Base-by-base conservation (phyloP, 2,888 invertebrate genomes). In the Prenolepis imparis region DNA sequence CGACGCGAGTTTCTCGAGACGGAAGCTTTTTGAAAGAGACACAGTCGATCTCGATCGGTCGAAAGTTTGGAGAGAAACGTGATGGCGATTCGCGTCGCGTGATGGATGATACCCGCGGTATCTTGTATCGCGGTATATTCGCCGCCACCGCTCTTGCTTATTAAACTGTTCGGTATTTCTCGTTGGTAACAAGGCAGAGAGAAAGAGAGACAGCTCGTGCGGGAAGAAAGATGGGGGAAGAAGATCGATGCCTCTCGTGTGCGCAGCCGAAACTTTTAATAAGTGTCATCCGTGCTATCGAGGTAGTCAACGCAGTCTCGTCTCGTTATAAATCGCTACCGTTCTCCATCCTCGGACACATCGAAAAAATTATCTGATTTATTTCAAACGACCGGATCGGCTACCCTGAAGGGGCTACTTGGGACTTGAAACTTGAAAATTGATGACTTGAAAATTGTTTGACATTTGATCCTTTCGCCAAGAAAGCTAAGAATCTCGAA, bases 111-210 rank as follows among this genome's bases (percentile, higher is more conserved):
- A 91, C 88, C 83, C 84, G 68, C 63, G 85, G 86, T 91, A 93
- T 92, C 93, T 92, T 91, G 91, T 91, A 93, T 93, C 93, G 89
- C 87, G 86, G 85, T 88, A 91, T 89, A 91, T 89, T n/a, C 91
- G 75, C 86, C 86, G 89, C 92, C 90, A 90, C 91, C 90, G 84
- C 89, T 92, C 74, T 74, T 91, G 92, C 92, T 93, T 92, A 92
- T 92, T 92, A 92, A 93, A 92, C 92, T 92, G 92, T 93, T 92
- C 88, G 90, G 91, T 91, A 92, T 92, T 92, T 90, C 90, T 89
- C 86, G 89, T 87, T 87, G 85, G 87, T 83, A 91, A 92, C 91
- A 90, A 90, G 91, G 82, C 80, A 83, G 86, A 8, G 52, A n/a
- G 52, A 36, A 5, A 36, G 36, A n/a, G 52, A 83, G 86, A 8